These are phyloP conservation scores for Hystrix brachyura DNA, from an alignment of 2,113 vertebrate species.

Conservation along the genomic window DNA sequence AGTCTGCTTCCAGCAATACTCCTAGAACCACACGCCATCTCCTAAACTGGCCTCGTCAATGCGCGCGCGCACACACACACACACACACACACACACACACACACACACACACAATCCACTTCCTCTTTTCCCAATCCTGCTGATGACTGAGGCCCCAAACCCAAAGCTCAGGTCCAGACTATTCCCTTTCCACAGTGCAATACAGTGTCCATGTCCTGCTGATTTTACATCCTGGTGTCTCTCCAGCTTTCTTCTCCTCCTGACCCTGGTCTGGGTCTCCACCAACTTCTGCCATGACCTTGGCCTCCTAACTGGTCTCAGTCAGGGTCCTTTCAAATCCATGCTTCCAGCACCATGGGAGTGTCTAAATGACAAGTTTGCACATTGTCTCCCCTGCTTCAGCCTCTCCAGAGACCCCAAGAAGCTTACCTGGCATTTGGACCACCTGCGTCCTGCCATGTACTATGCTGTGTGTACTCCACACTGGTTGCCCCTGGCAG, in stretches of 20 bases:
- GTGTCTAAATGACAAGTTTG: neutral
- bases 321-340: neutral
- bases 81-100: neutral
- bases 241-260: neutral
- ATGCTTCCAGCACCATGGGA: too few relatives aligned
- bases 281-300: neutral
- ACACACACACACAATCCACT: too few relatives aligned
- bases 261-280: neutral
- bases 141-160: neutral
- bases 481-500: neutral
- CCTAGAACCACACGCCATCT: neutral
- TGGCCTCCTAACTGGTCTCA: neutral
- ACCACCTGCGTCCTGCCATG: neutral
- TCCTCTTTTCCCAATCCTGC: neutral
- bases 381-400: neutral
- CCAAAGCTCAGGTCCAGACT: neutral
- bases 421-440: neutral
- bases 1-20: neutral
- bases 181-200: neutral
- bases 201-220: neutral
- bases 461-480: neutral
- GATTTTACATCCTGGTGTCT: neutral
- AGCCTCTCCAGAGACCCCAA: neutral
- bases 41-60: neutral
- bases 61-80: neutral